phyloP scores from a whole-genome alignment of 1,140 invertebrate species.

The Triops cancriformis region DNA sequence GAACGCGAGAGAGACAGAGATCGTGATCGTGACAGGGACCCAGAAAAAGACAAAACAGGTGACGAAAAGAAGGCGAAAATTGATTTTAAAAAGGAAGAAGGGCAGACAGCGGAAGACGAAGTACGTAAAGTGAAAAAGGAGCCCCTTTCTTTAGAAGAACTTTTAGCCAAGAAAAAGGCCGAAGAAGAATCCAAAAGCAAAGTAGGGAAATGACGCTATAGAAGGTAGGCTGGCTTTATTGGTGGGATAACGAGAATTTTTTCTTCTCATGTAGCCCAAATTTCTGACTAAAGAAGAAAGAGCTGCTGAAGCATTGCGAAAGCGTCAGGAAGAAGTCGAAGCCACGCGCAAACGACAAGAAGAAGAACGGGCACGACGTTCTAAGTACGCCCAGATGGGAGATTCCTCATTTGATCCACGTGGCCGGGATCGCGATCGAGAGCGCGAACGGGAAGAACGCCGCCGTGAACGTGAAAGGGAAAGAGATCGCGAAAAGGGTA shows the following conservation, averaged over 20 bases:
- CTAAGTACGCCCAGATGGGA: constrained; percentile 41
- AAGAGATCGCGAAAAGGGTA: constrained; percentile 36
- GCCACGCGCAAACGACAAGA: constrained; percentile 56
- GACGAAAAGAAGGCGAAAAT: constrained; percentile 42
- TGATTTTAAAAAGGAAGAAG: constrained; percentile 36
- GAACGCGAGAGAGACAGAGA: constrained; percentile 40
- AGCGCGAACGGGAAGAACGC: constrained; percentile 39
- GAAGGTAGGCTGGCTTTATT: constrained; percentile 18
- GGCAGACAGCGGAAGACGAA: constrained; percentile 33
- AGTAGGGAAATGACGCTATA: constrained; percentile 32
- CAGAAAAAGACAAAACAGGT: constrained; percentile 42
- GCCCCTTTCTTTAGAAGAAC: constrained; percentile 90
- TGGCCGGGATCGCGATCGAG: constrained; percentile 34
- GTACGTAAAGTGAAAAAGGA: constrained; percentile 56
- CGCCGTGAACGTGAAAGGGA: constrained; percentile 38
- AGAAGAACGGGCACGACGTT: constrained; percentile 56
- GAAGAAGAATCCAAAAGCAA: constrained; percentile 88
- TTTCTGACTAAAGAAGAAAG: constrained; percentile 95
- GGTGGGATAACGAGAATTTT: constrained; percentile 24
- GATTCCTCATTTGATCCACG: constrained; percentile 19
- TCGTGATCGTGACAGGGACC: too few species aligned
- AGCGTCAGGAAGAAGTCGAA: constrained; percentile 77
- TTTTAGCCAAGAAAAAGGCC: constrained; percentile 91
- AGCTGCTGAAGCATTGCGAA: constrained; percentile 74
- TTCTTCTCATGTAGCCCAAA: constrained; percentile 56